A percentile compares a stretch with the other conserved stretches of the same genome.
phyloP scores from a whole-genome alignment of 2,113 vertebrate species.

The Steatornis caripensis region DNA sequence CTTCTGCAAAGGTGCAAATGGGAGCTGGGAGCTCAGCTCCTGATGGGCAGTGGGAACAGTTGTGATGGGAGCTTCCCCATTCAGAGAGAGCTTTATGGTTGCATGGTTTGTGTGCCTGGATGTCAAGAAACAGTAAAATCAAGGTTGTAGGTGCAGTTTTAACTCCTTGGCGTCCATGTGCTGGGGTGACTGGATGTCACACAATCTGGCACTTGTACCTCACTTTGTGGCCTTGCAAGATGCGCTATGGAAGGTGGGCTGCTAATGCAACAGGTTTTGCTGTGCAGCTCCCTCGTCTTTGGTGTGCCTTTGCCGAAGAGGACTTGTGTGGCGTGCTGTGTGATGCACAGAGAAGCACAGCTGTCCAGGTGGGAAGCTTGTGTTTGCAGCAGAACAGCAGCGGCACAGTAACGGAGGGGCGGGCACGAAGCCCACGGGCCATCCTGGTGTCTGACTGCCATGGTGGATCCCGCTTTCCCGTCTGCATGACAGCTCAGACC shows the following conservation, averaged over 20 bases:
- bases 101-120: not conserved
- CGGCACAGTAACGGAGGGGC: not conserved
- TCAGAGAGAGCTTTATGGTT: not conserved
- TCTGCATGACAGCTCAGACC: not conserved
- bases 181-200: not conserved
- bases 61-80: not conserved
- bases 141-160: not conserved
- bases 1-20: not conserved
- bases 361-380: not conserved
- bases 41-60: not conserved
- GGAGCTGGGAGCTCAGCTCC: not conserved
- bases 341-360: not conserved
- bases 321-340: no score
- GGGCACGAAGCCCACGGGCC: fast-evolving
- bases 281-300: not conserved
- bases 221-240: not conserved
- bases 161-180: not conserved
- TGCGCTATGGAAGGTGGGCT: not conserved
- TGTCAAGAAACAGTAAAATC: not conserved
- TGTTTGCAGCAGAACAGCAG: not conserved
- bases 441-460: fast-evolving
- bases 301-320: not conserved
- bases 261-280: not conserved
- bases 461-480: not conserved
- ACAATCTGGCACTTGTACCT: no score